A percentile compares a stretch with the other conserved stretches of the same genome.
phyloP scores from a whole-genome alignment of 2,888 invertebrate species.

The Mantis religiosa region DNA sequence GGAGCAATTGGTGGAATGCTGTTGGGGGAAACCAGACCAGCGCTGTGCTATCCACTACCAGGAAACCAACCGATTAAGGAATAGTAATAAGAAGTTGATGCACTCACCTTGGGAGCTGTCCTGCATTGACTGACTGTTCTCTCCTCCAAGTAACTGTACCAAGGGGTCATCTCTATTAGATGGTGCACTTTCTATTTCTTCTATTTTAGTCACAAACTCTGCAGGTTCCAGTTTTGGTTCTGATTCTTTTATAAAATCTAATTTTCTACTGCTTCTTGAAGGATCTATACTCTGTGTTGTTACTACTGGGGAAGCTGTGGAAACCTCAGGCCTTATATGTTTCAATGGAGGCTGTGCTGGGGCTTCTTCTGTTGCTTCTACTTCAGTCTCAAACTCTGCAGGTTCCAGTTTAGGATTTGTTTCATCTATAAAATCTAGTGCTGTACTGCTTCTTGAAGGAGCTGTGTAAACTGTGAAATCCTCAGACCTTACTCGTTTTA shows the following conservation, averaged over 20 bases:
- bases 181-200: conserved; percentile 13
- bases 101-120: conserved; percentile 11
- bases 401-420: no score
- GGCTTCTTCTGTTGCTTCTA: no score
- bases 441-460: no score
- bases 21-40: no score
- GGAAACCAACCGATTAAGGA: no score
- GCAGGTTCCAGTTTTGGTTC: conserved; percentile 30
- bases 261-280: not conserved
- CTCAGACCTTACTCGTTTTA: no score
- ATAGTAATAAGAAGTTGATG: not conserved
- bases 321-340: not conserved
- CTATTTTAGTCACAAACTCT: conserved; percentile 27
- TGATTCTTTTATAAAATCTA: conserved; percentile 22
- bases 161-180: conserved; percentile 18
- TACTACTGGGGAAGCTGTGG: conserved; percentile 2
- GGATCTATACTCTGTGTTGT: not conserved
- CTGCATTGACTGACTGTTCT: conserved; percentile 23
- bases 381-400: no score
- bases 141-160: conserved; percentile 19
- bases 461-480: no score
- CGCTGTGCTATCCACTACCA: no score
- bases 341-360: no score
- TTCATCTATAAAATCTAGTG: no score
- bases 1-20: no score